A percentile compares a stretch with the other conserved stretches of the same genome.
These are phyloP conservation scores for Ceratotherium simum DNA, from an alignment of 2,113 vertebrate genomes.

Conservation along the genomic window DNA sequence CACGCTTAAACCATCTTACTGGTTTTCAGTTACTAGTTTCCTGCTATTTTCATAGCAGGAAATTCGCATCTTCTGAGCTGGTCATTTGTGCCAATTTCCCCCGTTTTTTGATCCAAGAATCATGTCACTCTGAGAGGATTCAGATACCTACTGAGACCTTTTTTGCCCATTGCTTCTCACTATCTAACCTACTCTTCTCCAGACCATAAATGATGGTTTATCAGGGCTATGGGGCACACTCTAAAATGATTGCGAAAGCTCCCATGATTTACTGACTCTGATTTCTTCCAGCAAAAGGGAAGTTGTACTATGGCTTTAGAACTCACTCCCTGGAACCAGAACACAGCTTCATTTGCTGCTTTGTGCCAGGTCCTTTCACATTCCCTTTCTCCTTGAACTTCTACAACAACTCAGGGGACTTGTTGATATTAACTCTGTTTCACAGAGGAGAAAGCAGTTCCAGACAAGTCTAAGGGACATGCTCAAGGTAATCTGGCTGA, in stretches of 20 bases:
- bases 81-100: conserved; percentile 59
- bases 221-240: neutral
- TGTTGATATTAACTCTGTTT: neutral
- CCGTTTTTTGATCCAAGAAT: neutral
- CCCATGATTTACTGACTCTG: neutral
- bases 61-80: neutral
- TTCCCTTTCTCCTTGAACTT: neutral
- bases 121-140: neutral
- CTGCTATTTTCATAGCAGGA: conserved; percentile 3
- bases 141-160: neutral
- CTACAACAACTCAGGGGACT: neutral
- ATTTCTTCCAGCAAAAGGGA: neutral
- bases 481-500: neutral
- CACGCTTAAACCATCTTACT: conserved; percentile 64
- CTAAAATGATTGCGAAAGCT: neutral
- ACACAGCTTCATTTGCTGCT: neutral
- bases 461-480: neutral
- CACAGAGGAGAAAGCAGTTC: neutral
- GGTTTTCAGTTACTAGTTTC: conserved; percentile 78
- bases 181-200: neutral
- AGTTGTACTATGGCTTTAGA: neutral
- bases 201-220: neutral
- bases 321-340: neutral
- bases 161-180: neutral
- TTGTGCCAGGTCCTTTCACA: neutral